These are phyloP conservation scores for Phenganax stokvisi DNA, from an alignment of 92 coral and sea anemone species.

Conservation along the genomic window DNA sequence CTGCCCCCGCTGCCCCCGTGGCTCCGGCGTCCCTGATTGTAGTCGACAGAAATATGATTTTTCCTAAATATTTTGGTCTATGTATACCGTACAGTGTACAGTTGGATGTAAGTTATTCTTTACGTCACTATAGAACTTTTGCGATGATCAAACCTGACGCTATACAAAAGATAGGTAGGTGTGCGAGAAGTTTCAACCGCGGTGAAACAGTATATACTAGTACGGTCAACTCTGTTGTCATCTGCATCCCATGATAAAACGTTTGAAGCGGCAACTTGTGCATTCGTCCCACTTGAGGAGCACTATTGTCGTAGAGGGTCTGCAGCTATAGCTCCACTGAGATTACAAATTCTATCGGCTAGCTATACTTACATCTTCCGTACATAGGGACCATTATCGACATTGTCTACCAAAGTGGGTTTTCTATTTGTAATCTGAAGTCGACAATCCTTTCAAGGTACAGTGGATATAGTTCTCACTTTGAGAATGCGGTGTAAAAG, in stretches of 20 bases:
- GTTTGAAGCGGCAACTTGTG: too few species aligned
- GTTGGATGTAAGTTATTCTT: not conserved
- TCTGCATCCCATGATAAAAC: not conserved
- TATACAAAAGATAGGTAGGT: constrained; percentile 68
- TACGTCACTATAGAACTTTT: constrained; percentile 54
- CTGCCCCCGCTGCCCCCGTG: too few species aligned
- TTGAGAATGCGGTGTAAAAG: too few species aligned
- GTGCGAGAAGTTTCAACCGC: not conserved
- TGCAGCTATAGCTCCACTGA: not conserved
- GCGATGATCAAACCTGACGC: constrained; percentile 97
- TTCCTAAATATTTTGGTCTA: not conserved
- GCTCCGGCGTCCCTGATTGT: too few species aligned
- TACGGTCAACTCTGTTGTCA: not conserved
- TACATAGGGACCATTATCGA: constrained; percentile 65
- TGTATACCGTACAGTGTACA: not conserved
- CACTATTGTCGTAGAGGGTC: too few species aligned
- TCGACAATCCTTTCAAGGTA: constrained; percentile 77
- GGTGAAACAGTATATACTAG: not conserved
- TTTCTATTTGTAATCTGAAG: constrained; percentile 71
- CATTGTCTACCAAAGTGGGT: constrained; percentile 72
- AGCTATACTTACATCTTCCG: not conserved
- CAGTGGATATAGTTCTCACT: not conserved
- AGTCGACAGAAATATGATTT: not conserved
- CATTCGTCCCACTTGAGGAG: too few species aligned
- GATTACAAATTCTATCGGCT: not conserved